Conservation (phyloP, 2,888 invertebrate species). For the Byasa hedistus region DNA sequence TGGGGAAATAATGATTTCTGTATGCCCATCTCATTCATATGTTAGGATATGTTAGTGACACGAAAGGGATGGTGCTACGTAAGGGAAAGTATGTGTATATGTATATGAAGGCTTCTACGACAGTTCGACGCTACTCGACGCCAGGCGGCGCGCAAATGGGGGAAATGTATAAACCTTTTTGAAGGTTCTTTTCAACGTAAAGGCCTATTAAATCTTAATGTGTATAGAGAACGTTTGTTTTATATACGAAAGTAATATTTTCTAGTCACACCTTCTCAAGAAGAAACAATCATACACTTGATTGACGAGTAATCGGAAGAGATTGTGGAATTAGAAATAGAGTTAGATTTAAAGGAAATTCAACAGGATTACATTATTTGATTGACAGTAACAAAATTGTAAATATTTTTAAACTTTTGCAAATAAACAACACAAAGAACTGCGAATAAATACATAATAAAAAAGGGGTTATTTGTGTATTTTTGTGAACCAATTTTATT, state of each 20-base stretch:
- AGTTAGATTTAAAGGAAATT: no score
- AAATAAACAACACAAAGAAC: no score
- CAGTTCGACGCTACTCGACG: constrained; percentile 63
- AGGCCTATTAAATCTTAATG: constrained; percentile 1
- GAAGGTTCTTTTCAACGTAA: constrained; percentile 4
- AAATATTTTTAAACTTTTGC: no score
- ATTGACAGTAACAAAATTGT: no score
- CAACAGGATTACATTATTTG: no score
- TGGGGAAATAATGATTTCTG: constrained; percentile 59
- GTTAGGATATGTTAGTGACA: constrained; percentile 65
- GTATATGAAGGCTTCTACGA: constrained; percentile 48
- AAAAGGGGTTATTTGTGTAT: no score
- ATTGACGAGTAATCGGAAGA: no score
- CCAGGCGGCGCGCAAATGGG: constrained; percentile 64
- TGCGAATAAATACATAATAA: no score
- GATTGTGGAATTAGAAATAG: no score
- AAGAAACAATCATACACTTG: no score
- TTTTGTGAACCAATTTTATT: no score
- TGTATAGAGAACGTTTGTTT: background rate
- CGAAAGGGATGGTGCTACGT: constrained; percentile 66
- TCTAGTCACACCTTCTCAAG: no score
- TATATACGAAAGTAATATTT: background rate
- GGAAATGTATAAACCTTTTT: constrained; percentile 24
- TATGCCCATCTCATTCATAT: constrained; percentile 73
- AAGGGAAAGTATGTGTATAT: constrained; percentile 38